A percentile compares a stretch with the other conserved stretches of the same genome.
phyloP scores from a whole-genome alignment of 1,140 invertebrate species.

The Drosophila nikananu region DNA sequence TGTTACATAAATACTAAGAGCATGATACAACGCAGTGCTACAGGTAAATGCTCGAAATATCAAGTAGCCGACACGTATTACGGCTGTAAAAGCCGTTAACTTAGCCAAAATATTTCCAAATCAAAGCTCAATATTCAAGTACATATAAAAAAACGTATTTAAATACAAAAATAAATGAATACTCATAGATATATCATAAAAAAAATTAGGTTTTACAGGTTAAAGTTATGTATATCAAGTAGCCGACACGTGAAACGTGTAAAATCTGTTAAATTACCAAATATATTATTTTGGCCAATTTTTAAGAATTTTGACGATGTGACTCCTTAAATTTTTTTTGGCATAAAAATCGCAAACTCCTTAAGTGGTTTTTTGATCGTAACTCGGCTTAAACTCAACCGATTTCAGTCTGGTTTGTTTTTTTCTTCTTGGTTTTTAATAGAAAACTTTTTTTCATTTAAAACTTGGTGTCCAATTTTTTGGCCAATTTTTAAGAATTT shows the following conservation, averaged over 20 bases:
- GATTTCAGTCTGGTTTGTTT: no score
- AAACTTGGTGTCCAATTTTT: no score
- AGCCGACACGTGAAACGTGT: background rate
- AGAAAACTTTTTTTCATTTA: no score
- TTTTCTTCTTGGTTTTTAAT: no score
- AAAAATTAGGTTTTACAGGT: background rate
- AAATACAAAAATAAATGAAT: background rate
- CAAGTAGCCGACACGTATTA: background rate
- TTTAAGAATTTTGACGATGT: no score
- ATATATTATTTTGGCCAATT: no score
- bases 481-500: no score
- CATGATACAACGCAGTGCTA: no score
- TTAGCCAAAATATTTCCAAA: background rate
- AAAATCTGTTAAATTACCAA: background rate
- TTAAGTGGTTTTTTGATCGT: no score
- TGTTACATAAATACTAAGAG: accelerated
- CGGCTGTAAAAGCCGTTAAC: background rate
- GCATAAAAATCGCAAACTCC: no score
- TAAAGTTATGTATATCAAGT: background rate
- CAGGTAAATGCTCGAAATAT: background rate
- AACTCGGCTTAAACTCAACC: no score
- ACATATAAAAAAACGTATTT: background rate
- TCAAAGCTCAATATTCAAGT: background rate
- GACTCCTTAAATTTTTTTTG: no score
- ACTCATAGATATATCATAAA: background rate